Base-by-base conservation (phyloP, 2,797 vertebrate genomes). In the Sebastes itinus region DNA sequence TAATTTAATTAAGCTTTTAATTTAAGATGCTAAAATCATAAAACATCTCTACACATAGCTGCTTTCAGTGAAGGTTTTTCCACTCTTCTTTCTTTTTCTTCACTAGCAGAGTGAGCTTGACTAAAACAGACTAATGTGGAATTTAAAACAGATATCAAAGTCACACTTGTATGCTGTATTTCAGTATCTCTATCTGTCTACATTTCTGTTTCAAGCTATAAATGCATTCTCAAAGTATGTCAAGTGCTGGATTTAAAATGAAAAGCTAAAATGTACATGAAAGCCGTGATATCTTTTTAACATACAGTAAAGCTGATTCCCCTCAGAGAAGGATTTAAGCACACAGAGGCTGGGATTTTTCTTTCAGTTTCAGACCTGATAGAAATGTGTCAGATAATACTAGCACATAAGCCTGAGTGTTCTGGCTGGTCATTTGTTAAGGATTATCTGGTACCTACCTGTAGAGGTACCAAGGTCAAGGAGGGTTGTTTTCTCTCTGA, bases 161-260 rank as follows among this genome's bases (percentile, higher is more conserved):
- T 49, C 35, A 25, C 67, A 69, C 32, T 30, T 25, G 2, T 66
- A 3, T 68, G 68, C 56, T 64, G 12, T 33, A 61, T 62, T 59
- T 35, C 33, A 30, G 25, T 32, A 13, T 71, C 2, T 59, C 22
- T n/a, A 42, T 56, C 25, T 5, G 5, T 38, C 55, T 32, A 4
- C 0, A 10, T 65, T 78, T 38, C 52, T 72, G n/a, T 72, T 74
- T 86, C 54, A 66, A 49, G 20, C 71, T 28, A 14, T 9, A 66
- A 58, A 56, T 63, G 49, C 67, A 74, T 67, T 27, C 60, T 66
- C 52, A 58, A 75, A 75, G 59, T 87, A 72, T 75, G 72, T 63
- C 32, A 74, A 84, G 72, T 3, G 49, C 75, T 72, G 75, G 77
- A 81, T 82, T 84, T 75, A 62, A 80, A 84, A 85, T 78, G 54